phyloP scores from a whole-genome alignment of 2,113 vertebrate genomes.

The Sinocyclocheilus anophthalmus region DNA sequence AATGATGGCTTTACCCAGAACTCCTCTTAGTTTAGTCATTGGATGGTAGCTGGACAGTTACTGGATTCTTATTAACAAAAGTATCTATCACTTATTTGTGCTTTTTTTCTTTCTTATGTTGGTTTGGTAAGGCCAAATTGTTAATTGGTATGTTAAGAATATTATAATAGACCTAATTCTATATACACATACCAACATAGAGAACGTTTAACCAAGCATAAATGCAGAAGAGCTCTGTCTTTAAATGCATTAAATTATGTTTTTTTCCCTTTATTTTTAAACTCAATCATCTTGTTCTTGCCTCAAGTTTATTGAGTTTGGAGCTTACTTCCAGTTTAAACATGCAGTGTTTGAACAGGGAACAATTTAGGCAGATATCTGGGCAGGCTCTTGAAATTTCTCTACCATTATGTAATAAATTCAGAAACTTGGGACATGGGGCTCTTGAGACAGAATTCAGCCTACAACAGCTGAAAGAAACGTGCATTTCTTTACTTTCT shows the following conservation, averaged over 20 bases:
- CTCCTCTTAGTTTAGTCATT: too few species aligned
- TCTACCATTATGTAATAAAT: slow-evolving; percentile 12
- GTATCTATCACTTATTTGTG: too few species aligned
- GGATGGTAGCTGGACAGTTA: too few species aligned
- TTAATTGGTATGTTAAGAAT: too few species aligned
- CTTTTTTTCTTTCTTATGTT: too few species aligned
- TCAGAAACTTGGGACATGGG: not conserved
- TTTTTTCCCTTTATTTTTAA: not conserved
- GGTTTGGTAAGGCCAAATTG: too few species aligned
- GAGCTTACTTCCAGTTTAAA: not conserved
- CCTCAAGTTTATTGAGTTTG: not conserved
- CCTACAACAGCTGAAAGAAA: slow-evolving; percentile 21
- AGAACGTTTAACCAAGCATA: not conserved
- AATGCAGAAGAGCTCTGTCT: not conserved
- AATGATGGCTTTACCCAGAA: too few species aligned
- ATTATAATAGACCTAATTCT: too few species aligned
- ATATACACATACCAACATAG: too few species aligned
- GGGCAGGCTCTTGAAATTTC: not conserved
- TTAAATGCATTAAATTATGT: not conserved
- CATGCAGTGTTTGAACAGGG: not conserved
- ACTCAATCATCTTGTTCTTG: not conserved
- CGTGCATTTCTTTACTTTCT: not conserved
- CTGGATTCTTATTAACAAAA: too few species aligned
- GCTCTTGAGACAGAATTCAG: slow-evolving; percentile 9
- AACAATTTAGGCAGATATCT: not conserved